Percentiles rank a stretch among this genome's conserved stretches.
These are phyloP conservation scores for Amblyraja radiata DNA, from an alignment of 2,797 vertebrate genomes.

Conservation along the genomic window DNA sequence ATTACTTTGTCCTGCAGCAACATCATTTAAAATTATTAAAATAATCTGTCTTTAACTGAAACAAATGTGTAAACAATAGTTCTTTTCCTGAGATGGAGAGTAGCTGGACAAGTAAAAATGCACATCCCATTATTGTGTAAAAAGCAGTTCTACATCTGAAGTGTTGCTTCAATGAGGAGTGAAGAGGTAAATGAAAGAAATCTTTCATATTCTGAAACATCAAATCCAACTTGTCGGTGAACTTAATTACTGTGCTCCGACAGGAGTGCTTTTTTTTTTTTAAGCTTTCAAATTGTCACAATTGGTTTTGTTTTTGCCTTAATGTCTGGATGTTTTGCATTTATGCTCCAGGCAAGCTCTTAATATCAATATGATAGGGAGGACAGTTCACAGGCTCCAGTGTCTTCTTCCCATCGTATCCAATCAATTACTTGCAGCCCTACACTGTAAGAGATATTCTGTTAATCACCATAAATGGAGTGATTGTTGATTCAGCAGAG, in stretches of 20 bases:
- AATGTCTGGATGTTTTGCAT: neutral
- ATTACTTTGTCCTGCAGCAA: neutral
- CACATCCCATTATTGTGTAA: too few species aligned
- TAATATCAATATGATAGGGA: neutral
- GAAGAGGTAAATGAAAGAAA: neutral
- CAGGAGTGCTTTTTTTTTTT: neutral
- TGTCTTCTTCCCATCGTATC: neutral
- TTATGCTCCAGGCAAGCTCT: neutral
- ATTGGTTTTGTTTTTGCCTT: neutral
- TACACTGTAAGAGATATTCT: neutral
- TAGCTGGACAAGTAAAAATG: neutral
- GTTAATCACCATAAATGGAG: neutral
- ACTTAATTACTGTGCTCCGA: neutral
- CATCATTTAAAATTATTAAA: neutral
- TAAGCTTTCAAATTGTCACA: neutral
- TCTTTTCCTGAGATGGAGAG: neutral
- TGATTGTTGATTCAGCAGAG: neutral
- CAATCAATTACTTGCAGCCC: constrained; percentile 3
- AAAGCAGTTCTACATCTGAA: neutral
- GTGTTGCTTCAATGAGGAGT: neutral
- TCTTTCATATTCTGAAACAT: neutral
- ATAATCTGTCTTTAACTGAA: neutral
- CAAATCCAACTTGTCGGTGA: neutral
- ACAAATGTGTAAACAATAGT: neutral
- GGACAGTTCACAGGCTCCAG: neutral